Evolutionary conservation across 2,113 vertebrate species (phyloP), one percentile per base, ranked within the genome.

Genomic region (Girardinichthys multiradiatus): DNA sequence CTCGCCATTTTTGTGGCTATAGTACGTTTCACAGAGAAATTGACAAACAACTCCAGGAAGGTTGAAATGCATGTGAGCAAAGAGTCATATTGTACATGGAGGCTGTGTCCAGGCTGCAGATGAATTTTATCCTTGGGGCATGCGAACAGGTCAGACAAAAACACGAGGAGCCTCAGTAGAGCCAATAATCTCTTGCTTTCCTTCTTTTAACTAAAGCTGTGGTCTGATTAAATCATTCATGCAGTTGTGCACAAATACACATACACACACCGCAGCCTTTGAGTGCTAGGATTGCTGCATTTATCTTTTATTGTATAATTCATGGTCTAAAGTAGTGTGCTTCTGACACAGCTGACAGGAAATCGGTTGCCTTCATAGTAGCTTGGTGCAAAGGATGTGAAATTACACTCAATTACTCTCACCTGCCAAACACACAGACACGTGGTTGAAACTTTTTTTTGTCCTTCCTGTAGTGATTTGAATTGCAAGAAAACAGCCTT

Each of bases 351-450:
- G 57, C 24, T 71, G 83, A 85, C 87, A 90, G 90, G 86, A 91
- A 91, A 83, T 85, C 79, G 26, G 78, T 83, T 86, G 78, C 77
- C 69, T 85, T 76, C 57, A 26, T 71, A 77, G 76, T 76, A 71
- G 74, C 68, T 75, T 65, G 62, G 72, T 84, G 78, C 81, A 86
- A 70, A 85, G 85, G 86, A 89, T 87, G 86, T 89, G 76, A 89
- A 84, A 91, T 83, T 70, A 76, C 67, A 80, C 74, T 74, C 63
- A 57, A 66, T 80, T 84, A 83, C 79, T 39, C 83, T 81, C 64
- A 83, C 80, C 73, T 86, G 65, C 74, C 67, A 30, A 26, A 54
- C 59, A 3, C 39, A 30, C 31, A 67, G 17, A 11, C 35, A 28
- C 42, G 51, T 71, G 65, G 48, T n/a, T 1, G 24, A 64, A 26